Base-by-base conservation (phyloP, 2,888 invertebrate species). In the Agriopis marginaria region DNA sequence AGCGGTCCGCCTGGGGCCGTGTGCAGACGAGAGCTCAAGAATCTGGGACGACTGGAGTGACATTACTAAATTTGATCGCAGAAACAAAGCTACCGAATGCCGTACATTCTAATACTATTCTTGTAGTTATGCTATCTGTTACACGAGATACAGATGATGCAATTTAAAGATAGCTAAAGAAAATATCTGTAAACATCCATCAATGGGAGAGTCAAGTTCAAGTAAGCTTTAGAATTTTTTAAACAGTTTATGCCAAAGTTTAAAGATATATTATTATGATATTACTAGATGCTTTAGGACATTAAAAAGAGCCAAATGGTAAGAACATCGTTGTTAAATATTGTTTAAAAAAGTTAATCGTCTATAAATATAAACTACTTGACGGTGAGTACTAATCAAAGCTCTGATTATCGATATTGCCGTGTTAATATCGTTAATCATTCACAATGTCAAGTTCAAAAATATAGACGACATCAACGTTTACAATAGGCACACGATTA, bases 31-130 rank as follows among this genome's bases (percentile, higher is more conserved):
- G 83, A 88, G 89, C 85, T 82, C 85, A 81, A 60, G 91, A 91
- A 93, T 92, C 90, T 92, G 90, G 92, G 92, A 85, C 93, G 92
- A 78, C 93, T 94, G 93, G 93, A 94, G 91, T 92, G 93, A 93
- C 93, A 93, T 89, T 90, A 93, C 92, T 93, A 93, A 92, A 92
- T 93, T 92, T 91, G 91, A 93, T 91, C 89, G 80, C 83, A 81
- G 86, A 83, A 89, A 92, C 91, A 92, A 90, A 90, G 88, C 89
- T 86, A 51, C 45, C 56, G 85, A 87, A 88, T 88, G 84, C 86
- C 86, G 84, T 68, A 65, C 59, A 66, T 55, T 44, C 62, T 58
- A 50, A 50, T 51, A 62, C 66, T 59, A 66, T 61, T 72, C 70
- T 45, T 32, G 62, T 23, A 63, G 54, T 40, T 14, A 10, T 50